Evolutionary conservation across 2,113 vertebrate species (phyloP).

Genomic region (Muscicapa adusta): DNA sequence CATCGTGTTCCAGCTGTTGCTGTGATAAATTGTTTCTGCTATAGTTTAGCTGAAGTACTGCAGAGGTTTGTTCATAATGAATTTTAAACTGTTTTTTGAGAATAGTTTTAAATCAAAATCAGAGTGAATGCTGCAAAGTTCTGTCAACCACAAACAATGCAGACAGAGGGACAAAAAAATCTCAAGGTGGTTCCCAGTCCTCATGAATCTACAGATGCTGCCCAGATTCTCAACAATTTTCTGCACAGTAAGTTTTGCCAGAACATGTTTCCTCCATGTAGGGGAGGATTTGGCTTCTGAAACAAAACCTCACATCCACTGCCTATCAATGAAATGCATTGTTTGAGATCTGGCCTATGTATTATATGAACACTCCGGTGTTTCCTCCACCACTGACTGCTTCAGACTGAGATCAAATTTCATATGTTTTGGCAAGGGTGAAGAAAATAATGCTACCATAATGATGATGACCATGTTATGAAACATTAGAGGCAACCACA

Average conservation of each 20-base stretch:
- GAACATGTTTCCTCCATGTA: background rate
- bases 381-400: background rate
- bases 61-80: background rate
- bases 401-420: background rate
- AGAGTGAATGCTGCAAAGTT: background rate
- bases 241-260: background rate
- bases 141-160: background rate
- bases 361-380: background rate
- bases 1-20: slow-evolving; percentile 60
- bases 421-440: background rate
- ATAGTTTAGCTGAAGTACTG: slow-evolving; percentile 4
- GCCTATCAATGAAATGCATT: background rate
- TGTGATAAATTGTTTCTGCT: slow-evolving; percentile 61
- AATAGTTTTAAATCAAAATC: background rate
- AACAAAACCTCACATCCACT: background rate
- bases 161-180: background rate
- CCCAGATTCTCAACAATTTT: background rate
- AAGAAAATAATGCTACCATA: background rate
- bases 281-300: slow-evolving; percentile 17
- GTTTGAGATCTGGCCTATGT: background rate
- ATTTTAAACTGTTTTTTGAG: background rate
- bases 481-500: background rate
- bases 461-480: accelerated
- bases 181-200: background rate
- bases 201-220: background rate